A percentile compares a stretch with the other conserved stretches of the same genome.
Conservation (phyloP, 2,113 vertebrate species). For the Mustelus asterias region DNA sequence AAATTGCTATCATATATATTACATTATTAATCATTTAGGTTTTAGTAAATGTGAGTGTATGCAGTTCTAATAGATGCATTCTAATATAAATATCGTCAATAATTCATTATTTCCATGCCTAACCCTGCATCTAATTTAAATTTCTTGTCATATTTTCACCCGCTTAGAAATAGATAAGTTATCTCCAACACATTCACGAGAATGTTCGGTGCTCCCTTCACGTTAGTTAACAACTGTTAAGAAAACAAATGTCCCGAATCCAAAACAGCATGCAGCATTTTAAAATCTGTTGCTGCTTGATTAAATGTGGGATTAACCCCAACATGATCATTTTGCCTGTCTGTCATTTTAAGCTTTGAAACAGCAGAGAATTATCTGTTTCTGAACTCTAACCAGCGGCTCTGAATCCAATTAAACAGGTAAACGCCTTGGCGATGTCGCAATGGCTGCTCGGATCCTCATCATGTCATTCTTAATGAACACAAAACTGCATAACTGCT, state of each 20-base stretch:
- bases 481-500: conserved; percentile 51
- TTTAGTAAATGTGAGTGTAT: neutral
- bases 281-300: conserved; percentile 51
- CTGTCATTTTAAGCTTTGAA: conserved; percentile 56
- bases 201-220: neutral
- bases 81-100: neutral
- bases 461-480: conserved; percentile 57
- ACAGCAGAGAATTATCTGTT: conserved; percentile 59
- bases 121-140: conserved; percentile 2
- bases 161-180: neutral
- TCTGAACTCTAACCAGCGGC: conserved; percentile 53
- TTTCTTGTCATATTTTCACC: neutral
- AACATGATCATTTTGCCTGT: conserved; percentile 56
- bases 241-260: neutral
- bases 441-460: conserved; percentile 49
- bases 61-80: neutral
- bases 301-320: conserved; percentile 56
- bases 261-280: conserved; percentile 47
- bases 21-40: neutral
- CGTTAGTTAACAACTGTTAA: neutral
- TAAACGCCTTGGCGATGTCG: conserved; percentile 54
- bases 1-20: neutral
- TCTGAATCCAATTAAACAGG: conserved; percentile 63
- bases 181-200: neutral
- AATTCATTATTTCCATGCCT: neutral